A percentile compares a stretch with the other conserved stretches of the same genome.
phyloP scores from a whole-genome alignment of 2,888 invertebrate genomes.

The Athalia circularis region DNA sequence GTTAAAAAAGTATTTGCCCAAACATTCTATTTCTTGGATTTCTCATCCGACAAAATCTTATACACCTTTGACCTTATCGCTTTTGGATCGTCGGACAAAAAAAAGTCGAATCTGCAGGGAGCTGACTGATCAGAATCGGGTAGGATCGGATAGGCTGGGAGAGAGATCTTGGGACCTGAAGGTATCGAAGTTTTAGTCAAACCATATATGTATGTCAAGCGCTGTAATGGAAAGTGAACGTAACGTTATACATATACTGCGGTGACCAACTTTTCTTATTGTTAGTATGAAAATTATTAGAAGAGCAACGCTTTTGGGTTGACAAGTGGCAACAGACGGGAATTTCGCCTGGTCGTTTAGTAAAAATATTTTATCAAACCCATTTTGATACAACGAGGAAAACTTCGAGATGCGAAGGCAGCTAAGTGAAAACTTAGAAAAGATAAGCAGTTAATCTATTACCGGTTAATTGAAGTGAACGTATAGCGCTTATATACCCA shows the following conservation, averaged over 20 bases:
- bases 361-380: too few species aligned
- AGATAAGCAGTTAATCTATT: slow-evolving; percentile 67
- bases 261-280: too few species aligned
- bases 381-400: slow-evolving; percentile 23
- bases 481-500: slow-evolving; percentile 51
- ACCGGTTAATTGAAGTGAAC: slow-evolving; percentile 65
- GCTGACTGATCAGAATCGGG: slow-evolving; percentile 6
- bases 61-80: slow-evolving; percentile 23
- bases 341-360: too few species aligned
- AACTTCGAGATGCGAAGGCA: slow-evolving; percentile 31
- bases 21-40: slow-evolving; percentile 29
- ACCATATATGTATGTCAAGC: too few species aligned
- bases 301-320: too few species aligned
- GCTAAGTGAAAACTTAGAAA: slow-evolving; percentile 48
- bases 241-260: not conserved
- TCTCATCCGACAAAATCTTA: slow-evolving; percentile 8
- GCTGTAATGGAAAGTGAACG: not conserved
- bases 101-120: slow-evolving; percentile 13
- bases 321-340: slow-evolving; percentile 4
- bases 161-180: too few species aligned
- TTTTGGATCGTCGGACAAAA: not conserved
- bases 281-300: too few species aligned
- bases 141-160: not conserved
- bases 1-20: slow-evolving; percentile 27
- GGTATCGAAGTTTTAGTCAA: too few species aligned